Percentiles rank a stretch among this genome's conserved stretches.
Evolutionary conservation across 2,797 vertebrate genomes (phyloP).

Genomic region (Pantherophis alleghaniensis): DNA sequence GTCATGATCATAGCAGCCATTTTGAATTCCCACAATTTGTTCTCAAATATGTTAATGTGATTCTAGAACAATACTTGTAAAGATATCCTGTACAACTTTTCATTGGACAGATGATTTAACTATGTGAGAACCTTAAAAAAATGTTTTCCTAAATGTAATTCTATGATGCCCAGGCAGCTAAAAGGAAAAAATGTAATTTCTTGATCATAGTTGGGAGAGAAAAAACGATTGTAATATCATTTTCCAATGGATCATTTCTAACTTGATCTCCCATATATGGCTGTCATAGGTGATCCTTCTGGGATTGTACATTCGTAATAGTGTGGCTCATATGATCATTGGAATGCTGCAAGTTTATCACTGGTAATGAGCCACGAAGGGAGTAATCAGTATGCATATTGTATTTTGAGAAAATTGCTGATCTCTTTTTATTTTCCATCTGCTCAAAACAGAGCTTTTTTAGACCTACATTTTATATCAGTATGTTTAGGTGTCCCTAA

Average conservation of each 20-base stretch:
- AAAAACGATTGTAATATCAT: neutral
- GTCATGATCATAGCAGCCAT: neutral
- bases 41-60: neutral
- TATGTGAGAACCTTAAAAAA: constrained; percentile 1
- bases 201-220: neutral
- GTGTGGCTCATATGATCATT: neutral
- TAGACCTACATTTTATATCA: neutral
- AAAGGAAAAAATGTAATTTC: neutral
- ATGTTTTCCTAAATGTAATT: neutral
- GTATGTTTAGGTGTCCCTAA: neutral
- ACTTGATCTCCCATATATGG: neutral
- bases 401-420: neutral
- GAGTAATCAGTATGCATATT: neutral
- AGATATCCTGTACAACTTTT: neutral
- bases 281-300: neutral
- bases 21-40: neutral
- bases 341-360: neutral
- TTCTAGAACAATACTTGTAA: neutral
- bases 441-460: neutral
- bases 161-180: neutral
- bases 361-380: neutral
- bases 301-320: neutral
- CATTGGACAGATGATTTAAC: neutral
- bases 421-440: neutral
- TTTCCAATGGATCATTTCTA: neutral